phyloP scores from a whole-genome alignment of 2,888 invertebrate species.

The Pantelozetes paolii region DNA sequence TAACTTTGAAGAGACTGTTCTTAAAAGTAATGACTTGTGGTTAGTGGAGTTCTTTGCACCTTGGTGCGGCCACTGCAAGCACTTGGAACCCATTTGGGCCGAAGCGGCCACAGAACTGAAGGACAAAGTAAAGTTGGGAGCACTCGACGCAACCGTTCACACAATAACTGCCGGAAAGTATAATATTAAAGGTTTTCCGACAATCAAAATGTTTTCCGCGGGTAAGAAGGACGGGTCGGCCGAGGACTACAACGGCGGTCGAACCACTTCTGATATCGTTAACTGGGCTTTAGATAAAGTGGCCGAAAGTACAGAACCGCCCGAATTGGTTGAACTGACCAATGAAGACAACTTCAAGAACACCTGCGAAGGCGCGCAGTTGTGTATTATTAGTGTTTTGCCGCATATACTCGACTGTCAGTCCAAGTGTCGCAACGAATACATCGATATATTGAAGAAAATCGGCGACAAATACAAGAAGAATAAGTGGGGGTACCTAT shows the following conservation, averaged over 20 bases:
- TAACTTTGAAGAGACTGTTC: conserved; percentile 86
- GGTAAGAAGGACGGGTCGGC: conserved; percentile 61
- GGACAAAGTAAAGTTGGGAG: conserved; percentile 74
- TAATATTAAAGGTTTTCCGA: conserved; percentile 86
- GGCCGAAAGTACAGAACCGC: conserved; percentile 81
- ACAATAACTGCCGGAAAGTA: conserved; percentile 68
- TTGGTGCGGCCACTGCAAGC: conserved; percentile 66
- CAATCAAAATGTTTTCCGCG: conserved; percentile 79
- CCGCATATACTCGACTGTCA: conserved; percentile 96
- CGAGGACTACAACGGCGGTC: conserved; percentile 86
- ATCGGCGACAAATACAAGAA: conserved; percentile 87
- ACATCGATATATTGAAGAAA: conserved; percentile 66
- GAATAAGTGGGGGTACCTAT: conserved; percentile 90
- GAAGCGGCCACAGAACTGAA: conserved; percentile 83
- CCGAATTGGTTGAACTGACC: conserved; percentile 63
- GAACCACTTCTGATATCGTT: conserved; percentile 83
- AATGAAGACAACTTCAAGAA: conserved; percentile 62
- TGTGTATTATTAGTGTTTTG: conserved; percentile 85
- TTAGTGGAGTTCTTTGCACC: conserved; percentile 76
- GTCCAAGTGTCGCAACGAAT: conserved; percentile 82
- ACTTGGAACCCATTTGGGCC: conserved; percentile 83
- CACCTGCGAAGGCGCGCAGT: conserved; percentile 77
- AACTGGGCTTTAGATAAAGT: conserved; percentile 80
- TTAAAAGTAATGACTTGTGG: conserved; percentile 92
- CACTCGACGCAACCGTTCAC: conserved; percentile 90